Conservation (phyloP, 1,140 invertebrate species). For the Helicoverpa zea region DNA sequence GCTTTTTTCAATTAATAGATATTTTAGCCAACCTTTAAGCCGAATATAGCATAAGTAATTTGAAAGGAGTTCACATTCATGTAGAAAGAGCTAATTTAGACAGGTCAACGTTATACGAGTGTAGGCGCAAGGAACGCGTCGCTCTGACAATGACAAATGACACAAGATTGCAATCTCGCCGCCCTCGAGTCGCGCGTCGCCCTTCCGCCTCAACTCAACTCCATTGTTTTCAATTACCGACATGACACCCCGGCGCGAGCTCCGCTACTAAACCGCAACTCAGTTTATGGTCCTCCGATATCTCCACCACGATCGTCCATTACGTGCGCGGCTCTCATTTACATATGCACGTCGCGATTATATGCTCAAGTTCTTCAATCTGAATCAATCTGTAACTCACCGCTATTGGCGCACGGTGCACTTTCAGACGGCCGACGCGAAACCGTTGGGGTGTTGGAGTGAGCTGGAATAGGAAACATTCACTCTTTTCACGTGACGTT, state of each 20-base stretch:
- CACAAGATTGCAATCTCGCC: constrained; percentile 83
- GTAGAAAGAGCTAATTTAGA: constrained; percentile 73
- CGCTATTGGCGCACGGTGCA: constrained; percentile 61
- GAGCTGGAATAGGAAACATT: constrained; percentile 75
- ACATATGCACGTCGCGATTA: constrained; percentile 62
- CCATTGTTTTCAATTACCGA: constrained; percentile 86
- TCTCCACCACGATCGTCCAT: constrained; percentile 81
- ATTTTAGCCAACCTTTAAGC: too few relatives aligned
- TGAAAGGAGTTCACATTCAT: constrained; percentile 23
- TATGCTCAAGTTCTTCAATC: constrained; percentile 60
- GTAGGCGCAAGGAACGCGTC: constrained; percentile 72
- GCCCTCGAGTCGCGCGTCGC: constrained; percentile 65
- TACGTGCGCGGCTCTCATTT: constrained; percentile 74
- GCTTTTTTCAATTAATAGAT: too few relatives aligned
- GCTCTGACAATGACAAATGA: constrained; percentile 84
- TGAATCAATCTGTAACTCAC: constrained; percentile 75
- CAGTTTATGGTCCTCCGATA: constrained; percentile 80
- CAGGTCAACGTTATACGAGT: constrained; percentile 66
- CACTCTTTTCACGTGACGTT: constrained; percentile 70
- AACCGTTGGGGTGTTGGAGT: constrained; percentile 68
- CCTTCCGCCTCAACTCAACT: constrained; percentile 77
- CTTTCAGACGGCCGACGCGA: constrained; percentile 72
- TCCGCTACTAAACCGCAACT: constrained; percentile 77
- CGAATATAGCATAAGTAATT: neutral
- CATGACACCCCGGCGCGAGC: constrained; percentile 79